Evolutionary conservation across 2,113 vertebrate genomes (phyloP), one percentile per base, ranked within the genome.

Genomic region (Dromas ardeola): DNA sequence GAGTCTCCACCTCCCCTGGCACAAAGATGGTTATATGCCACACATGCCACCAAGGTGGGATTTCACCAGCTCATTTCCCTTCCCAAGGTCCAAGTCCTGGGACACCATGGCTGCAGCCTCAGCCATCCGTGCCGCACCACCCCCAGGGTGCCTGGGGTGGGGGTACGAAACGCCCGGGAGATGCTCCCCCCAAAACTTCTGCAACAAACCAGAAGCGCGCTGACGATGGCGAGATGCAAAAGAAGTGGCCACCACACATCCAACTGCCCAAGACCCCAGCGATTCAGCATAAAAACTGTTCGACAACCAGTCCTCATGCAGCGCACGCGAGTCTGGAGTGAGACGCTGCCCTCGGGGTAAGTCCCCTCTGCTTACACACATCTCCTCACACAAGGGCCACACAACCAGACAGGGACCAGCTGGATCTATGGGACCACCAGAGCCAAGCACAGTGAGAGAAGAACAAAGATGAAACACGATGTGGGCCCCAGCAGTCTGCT

Each of bases 91-190:
- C 0, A 0, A 58, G 18, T 17, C 69, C n/a, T 26, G 29, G 67
- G 67, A n/a, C 53, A 55, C 16, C 0, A 1, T 1, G 3, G 40
- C n/a, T 0, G 0, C 81, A 71, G 66, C 18, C 32, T 22, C 9
- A 8, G 72, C 47, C 3, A 2, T 4, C 10, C 38, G 10, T 21
- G 12, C 15, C 0, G 1, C 18, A 34, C 1, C 9, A n/a, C 10
- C 40, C 27, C 26, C 0, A 0, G 56, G 19, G 4, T 32, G 8
- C 58, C 52, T 36, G 49, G 13, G 4, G 2, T 67, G 9, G 2
- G 43, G 42, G 27, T 34, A 58, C 1, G 3, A 45, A 82, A 63
- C 0, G 1, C 6, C 0, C 0, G 27, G 27, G 14, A 80, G 10
- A 47, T 67, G 27, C 66, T 80, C 32, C 58, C 32, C 32, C 67